Evolutionary conservation across 2,888 invertebrate species (phyloP).

Genomic region (Pilophorus perplexus): DNA sequence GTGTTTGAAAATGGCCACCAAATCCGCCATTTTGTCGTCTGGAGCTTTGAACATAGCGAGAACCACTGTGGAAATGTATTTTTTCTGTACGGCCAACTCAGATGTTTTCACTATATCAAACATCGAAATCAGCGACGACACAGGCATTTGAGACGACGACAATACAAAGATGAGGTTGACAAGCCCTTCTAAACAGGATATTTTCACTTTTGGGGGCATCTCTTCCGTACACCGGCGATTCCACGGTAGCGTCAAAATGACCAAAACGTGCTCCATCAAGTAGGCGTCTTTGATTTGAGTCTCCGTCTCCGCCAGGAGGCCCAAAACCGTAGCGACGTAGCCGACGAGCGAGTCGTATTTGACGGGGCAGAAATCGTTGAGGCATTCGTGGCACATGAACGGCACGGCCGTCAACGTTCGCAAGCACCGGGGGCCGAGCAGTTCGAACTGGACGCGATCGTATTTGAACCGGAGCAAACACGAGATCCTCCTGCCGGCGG

Average conservation of each 20-base stretch:
- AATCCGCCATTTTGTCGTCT: neutral
- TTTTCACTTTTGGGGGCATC: neutral
- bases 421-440: neutral
- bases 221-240: neutral
- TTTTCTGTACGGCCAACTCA: constrained; percentile 13
- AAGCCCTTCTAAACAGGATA: constrained; percentile 13
- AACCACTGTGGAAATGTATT: neutral
- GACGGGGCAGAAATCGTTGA: neutral
- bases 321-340: neutral
- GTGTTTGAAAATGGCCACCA: constrained; percentile 4
- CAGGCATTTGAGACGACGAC: too few relatives aligned
- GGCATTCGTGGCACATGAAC: constrained; percentile 29
- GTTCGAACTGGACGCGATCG: neutral
- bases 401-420: constrained; percentile 16
- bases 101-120: neutral
- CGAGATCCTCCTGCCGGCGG: neutral
- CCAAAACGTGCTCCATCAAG: constrained; percentile 24
- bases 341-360: constrained; percentile 10
- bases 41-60: constrained; percentile 2
- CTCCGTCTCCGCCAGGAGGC: neutral
- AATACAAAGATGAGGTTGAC: constrained; percentile 12
- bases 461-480: constrained; percentile 16
- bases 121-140: neutral
- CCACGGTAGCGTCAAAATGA: constrained; percentile 24
- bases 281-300: constrained; percentile 5